Evolutionary conservation across 2,797 vertebrate species (phyloP).

Genomic region (Echeneis naucrates): DNA sequence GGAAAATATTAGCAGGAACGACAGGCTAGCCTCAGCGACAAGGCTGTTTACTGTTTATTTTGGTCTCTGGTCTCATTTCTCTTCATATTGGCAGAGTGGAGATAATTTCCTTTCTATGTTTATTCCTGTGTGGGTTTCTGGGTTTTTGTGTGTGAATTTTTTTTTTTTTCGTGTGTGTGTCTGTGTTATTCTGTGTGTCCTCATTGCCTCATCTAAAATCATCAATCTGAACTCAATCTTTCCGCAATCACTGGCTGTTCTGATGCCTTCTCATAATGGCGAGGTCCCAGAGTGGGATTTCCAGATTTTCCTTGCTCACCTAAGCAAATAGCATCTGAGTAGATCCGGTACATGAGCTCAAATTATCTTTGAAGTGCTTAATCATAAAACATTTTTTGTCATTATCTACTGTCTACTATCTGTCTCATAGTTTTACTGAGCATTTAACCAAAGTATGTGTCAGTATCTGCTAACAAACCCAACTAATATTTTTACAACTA

Average conservation of each 20-base stretch:
- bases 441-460: background rate
- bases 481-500: background rate
- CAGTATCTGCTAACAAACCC: background rate
- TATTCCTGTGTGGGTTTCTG: conserved; percentile 64
- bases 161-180: conserved; percentile 15
- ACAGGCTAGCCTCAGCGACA: conserved; percentile 60
- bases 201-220: conserved; percentile 49
- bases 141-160: conserved; percentile 31
- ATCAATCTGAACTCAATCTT: conserved; percentile 60
- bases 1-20: conserved; percentile 56
- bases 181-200: conserved; percentile 28
- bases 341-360: background rate
- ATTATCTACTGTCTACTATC: background rate
- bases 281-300: conserved; percentile 44
- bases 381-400: background rate
- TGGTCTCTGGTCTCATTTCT: conserved; percentile 68
- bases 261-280: conserved; percentile 17
- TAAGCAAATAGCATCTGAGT: conserved; percentile 5
- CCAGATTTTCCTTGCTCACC: conserved; percentile 21
- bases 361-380: background rate
- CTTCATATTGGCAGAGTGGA: conserved; percentile 63
- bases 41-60: conserved; percentile 73
- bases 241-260: conserved; percentile 45
- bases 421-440: background rate
- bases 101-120: conserved; percentile 63